These are phyloP conservation scores for Taenioides sp. DNA, from an alignment of 2,797 vertebrate species.

Conservation along the genomic window DNA sequence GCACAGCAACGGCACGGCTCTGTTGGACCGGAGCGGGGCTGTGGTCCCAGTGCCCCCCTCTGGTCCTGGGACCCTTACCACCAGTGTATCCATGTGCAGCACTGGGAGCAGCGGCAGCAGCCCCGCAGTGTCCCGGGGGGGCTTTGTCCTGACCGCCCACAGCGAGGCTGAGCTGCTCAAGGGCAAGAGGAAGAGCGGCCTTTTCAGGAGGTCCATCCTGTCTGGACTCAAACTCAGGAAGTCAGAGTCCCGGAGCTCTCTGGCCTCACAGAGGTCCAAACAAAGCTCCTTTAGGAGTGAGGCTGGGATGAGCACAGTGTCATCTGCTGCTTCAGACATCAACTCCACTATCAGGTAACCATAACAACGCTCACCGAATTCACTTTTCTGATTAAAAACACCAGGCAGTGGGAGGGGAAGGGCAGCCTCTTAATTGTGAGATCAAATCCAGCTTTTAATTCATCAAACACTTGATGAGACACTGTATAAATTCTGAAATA, in stretches of 20 bases:
- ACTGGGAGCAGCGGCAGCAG: slow-evolving; percentile 83
- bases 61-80: slow-evolving; percentile 62
- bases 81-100: slow-evolving; percentile 80
- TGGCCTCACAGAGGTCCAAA: slow-evolving; percentile 96
- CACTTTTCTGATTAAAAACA: too few relatives aligned
- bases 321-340: slow-evolving; percentile 94
- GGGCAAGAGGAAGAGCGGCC: slow-evolving; percentile 91
- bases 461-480: too few relatives aligned
- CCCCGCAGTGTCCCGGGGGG: slow-evolving; percentile 90
- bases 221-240: slow-evolving; percentile 95
- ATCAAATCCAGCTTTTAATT: background rate
- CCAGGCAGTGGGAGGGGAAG: too few relatives aligned
- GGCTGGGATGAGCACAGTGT: slow-evolving; percentile 95
- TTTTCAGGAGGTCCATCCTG: slow-evolving; percentile 94
- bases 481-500: too few relatives aligned
- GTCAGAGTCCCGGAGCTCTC: slow-evolving; percentile 95
- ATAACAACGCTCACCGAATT: background rate
- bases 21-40: slow-evolving; percentile 83
- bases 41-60: slow-evolving; percentile 65
- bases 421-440: background rate
- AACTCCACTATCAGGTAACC: slow-evolving; percentile 90
- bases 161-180: slow-evolving; percentile 93
- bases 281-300: slow-evolving; percentile 99
- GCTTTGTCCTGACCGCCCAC: slow-evolving; percentile 95
- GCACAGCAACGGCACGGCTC: slow-evolving; percentile 93